These are phyloP conservation scores for Sclerurus mexicanus DNA, from an alignment of 2,113 vertebrate species.

Conservation along the genomic window DNA sequence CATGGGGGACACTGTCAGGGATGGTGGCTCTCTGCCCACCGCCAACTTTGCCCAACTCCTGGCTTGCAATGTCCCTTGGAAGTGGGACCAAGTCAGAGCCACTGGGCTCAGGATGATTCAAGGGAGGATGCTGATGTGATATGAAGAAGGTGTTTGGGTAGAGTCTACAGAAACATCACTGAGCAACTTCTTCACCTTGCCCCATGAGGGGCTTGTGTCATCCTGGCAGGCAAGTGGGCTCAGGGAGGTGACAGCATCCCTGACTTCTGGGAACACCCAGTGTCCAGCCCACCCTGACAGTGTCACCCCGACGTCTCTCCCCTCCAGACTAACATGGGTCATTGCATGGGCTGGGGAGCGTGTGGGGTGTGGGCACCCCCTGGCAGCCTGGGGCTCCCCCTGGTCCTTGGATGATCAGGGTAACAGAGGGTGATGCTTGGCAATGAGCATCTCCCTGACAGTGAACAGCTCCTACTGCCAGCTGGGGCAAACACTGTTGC, in stretches of 20 bases:
- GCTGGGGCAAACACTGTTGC: fast-evolving
- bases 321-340: not conserved
- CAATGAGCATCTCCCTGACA: fast-evolving
- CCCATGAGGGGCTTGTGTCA: not conserved
- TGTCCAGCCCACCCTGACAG: constrained; percentile 27
- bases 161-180: not conserved
- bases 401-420: fast-evolving
- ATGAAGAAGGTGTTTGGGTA: not conserved
- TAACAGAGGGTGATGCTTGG: not conserved
- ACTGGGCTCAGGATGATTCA: not conserved
- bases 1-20: constrained; percentile 7
- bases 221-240: not conserved
- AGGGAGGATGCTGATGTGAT: not conserved
- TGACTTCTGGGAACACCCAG: not conserved
- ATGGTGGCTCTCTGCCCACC: not conserved
- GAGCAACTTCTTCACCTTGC: not conserved
- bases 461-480: not conserved
- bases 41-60: not conserved
- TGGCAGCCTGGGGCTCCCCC: not conserved
- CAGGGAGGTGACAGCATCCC: not conserved
- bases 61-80: not conserved
- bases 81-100: not conserved
- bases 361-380: not conserved
- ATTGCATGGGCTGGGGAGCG: not conserved
- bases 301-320: not conserved